Evolutionary conservation across 2,888 invertebrate species (phyloP).

Genomic region (Itoplectis maculator): DNA sequence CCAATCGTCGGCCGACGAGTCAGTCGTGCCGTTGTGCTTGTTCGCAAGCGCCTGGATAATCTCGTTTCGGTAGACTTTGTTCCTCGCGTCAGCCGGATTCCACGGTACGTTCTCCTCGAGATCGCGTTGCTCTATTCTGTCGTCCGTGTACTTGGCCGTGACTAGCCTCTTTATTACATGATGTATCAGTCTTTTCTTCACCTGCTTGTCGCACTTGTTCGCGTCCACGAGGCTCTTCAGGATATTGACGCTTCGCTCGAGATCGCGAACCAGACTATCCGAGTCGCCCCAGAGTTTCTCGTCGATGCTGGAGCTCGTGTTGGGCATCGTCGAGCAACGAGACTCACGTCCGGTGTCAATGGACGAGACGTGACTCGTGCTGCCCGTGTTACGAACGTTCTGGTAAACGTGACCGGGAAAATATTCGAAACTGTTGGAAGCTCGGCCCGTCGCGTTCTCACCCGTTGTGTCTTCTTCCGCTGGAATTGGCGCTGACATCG

Average conservation of each 20-base stretch:
- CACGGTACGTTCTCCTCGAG: constrained; percentile 84
- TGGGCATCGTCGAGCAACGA: constrained; percentile 81
- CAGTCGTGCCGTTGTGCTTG: constrained; percentile 79
- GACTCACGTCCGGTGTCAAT: constrained; percentile 79
- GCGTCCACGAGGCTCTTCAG: constrained; percentile 87
- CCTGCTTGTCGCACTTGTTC: constrained; percentile 86
- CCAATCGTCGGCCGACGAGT: constrained; percentile 81
- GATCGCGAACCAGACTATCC: constrained; percentile 86
- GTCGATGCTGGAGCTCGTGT: constrained; percentile 82
- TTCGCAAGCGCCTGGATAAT: constrained; percentile 80
- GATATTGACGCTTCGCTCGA: constrained; percentile 88
- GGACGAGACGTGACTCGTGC: constrained; percentile 79
- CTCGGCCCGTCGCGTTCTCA: constrained; percentile 85
- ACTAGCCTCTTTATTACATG: constrained; percentile 88
- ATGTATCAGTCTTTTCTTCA: constrained; percentile 88
- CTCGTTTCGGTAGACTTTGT: constrained; percentile 81
- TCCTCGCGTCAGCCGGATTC: constrained; percentile 83
- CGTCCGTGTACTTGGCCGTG: constrained; percentile 87
- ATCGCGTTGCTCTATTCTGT: constrained; percentile 83
- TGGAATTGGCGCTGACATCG: constrained; percentile 18
- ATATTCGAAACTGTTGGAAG: constrained; percentile 89
- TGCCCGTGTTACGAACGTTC: constrained; percentile 83
- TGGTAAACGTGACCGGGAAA: constrained; percentile 86
- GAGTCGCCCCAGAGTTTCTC: constrained; percentile 83
- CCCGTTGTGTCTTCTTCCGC: constrained; percentile 49